A percentile compares a stretch with the other conserved stretches of the same genome.
phyloP scores from a whole-genome alignment of 2,888 invertebrate species.

The Adineta ricciae region DNA sequence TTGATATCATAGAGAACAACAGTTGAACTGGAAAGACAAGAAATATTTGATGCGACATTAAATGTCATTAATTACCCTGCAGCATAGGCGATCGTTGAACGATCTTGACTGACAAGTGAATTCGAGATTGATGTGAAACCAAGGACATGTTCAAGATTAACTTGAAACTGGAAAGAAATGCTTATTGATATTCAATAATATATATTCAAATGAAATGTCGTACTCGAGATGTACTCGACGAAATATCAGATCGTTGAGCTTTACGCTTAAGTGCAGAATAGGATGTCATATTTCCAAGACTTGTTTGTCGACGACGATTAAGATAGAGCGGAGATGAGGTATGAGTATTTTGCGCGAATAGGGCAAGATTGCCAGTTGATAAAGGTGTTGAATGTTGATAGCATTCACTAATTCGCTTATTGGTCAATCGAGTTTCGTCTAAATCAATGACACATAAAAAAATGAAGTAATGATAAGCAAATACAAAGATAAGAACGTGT shows the following conservation, averaged over 20 bases:
- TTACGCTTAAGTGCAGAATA: conserved; percentile 15
- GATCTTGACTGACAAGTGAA: conserved; percentile 23
- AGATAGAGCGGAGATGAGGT: neutral
- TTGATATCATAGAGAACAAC: conserved; percentile 26
- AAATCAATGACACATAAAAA: neutral
- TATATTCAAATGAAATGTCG: neutral
- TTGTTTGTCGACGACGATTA: neutral
- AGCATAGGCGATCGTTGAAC: conserved; percentile 27
- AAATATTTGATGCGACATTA: neutral
- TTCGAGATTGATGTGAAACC: conserved; percentile 32
- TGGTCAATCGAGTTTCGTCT: neutral
- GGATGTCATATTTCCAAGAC: conserved; percentile 4
- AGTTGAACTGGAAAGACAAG: neutral
- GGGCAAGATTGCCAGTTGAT: neutral
- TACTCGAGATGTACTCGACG: neutral
- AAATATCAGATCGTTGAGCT: conserved; percentile 13
- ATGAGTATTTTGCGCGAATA: neutral
- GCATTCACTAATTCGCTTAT: neutral
- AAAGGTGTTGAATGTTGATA: conserved; percentile 9
- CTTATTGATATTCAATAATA: neutral
- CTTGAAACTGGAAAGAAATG: conserved; percentile 18
- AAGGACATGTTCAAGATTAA: conserved; percentile 29
- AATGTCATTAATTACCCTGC: conserved; percentile 17
- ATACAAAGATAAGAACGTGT: neutral
- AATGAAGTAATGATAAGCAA: neutral